Evolutionary conservation across 2,113 vertebrate genomes (phyloP).

Genomic region (Monarcha castaneiventris): DNA sequence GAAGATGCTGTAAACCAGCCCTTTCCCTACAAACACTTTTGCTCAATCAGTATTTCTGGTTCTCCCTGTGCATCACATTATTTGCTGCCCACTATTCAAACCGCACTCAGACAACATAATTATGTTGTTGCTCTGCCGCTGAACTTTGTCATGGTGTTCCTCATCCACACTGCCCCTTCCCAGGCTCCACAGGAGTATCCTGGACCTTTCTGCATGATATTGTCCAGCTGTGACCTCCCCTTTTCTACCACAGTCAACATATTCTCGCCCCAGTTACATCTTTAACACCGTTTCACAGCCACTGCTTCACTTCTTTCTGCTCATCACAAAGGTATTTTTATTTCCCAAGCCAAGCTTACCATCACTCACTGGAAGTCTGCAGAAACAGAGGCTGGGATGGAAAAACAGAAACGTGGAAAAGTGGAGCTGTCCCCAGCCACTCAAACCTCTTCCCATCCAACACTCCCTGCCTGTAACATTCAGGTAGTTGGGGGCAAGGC

Average conservation of each 20-base stretch:
- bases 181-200: neutral
- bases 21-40: neutral
- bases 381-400: neutral
- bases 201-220: neutral
- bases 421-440: neutral
- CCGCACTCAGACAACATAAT: neutral
- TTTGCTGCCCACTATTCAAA: neutral
- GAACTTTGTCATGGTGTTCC: rapidly evolving
- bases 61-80: neutral
- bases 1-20: neutral
- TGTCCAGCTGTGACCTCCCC: too few relatives aligned
- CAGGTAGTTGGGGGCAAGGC: neutral
- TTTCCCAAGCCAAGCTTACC: neutral
- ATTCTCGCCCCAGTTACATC: neutral
- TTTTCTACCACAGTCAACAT: neutral
- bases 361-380: neutral
- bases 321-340: neutral
- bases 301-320: neutral
- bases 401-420: neutral
- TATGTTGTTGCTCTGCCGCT: rapidly evolving
- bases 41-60: neutral
- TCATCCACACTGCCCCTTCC: neutral
- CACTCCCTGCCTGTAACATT: neutral
- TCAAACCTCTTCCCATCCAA: rapidly evolving
- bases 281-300: neutral